Base-by-base conservation (phyloP, 2,113 vertebrate species). In the Columbina picui region DNA sequence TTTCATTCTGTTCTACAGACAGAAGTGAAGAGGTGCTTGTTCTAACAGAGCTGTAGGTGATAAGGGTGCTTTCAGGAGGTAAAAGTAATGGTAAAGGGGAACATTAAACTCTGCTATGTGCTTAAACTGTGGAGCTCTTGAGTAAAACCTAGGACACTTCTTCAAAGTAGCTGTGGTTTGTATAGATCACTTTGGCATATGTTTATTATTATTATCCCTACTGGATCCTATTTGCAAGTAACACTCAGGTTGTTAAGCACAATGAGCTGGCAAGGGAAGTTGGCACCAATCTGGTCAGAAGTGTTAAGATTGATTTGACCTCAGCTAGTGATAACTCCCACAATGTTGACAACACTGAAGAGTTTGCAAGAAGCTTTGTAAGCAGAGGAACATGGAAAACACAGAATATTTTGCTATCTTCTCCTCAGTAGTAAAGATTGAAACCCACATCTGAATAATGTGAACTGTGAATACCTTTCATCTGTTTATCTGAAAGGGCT, bases 231-330 rank as follows among this genome's bases (percentile, higher is more conserved):
- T 52, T 60, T 77, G 87, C 5, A 14, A 26, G 59, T 20, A 84
- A 77, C 10, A 12, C 18, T n/a, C 14, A 10, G 11, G 13, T 38
- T 84, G 32, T 84, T 39, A 69, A 45, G 5, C 12, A 45, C 30
- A 38, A 17, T n/a, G 21, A 60, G 5, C 3, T 60, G 34, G 27
- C 2, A 2, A 39, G 7, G 7, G 6, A 39, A 12, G 4, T 7
- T 70, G 22, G 14, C 30, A 71, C 15, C 2, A 27, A 4, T 23
- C 21, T 63, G 27, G 7, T 71, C 26, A 50, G 39, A 78, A 57
- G 16, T 15, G 19, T 52, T 56, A 57, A 23, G 49, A 30, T 0
- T 41, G 13, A 29, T 65, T 73, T 84, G n/a, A 8, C 12, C 19
- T 55, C 45, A n/a, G 1, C 9, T 68, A 43, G 8, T 52, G 26